Conservation (phyloP, 2,113 vertebrate genomes). For the Elephas maximus region DNA sequence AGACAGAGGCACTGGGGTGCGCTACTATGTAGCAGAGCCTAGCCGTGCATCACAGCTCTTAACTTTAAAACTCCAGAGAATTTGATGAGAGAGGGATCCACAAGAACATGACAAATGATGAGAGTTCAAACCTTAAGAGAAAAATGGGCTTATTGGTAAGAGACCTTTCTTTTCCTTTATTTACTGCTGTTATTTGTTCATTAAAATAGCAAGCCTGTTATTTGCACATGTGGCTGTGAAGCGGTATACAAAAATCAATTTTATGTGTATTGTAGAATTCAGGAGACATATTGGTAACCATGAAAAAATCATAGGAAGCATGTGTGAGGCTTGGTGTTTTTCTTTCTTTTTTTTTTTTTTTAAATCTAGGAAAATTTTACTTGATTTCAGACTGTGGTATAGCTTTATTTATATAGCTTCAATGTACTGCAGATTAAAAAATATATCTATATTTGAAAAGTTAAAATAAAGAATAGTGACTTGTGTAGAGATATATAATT, state of each 20-base stretch:
- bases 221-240: conserved; percentile 78
- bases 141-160: conserved; percentile 84
- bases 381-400: conserved; percentile 62
- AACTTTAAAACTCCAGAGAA: conserved; percentile 86
- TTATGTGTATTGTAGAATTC: conserved; percentile 81
- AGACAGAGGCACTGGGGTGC: conserved; percentile 77
- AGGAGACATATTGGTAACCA: conserved; percentile 84
- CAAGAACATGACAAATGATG: conserved; percentile 85
- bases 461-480: conserved; percentile 83
- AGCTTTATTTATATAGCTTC: conserved; percentile 68
- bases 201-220: conserved; percentile 75
- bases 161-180: conserved; percentile 79
- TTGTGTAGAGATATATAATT: conserved; percentile 76
- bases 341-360: neutral
- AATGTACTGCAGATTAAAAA: conserved; percentile 69
- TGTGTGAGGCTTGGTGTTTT: conserved; percentile 61
- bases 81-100: conserved; percentile 84
- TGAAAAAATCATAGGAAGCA: conserved; percentile 77
- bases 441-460: conserved; percentile 72
- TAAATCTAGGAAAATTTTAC: conserved; percentile 54
- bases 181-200: conserved; percentile 72
- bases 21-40: conserved; percentile 79
- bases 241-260: conserved; percentile 81
- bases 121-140: conserved; percentile 85
- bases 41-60: conserved; percentile 81